Conservation (phyloP, 2,888 invertebrate species). For the Epistrophe grossulariae region DNA sequence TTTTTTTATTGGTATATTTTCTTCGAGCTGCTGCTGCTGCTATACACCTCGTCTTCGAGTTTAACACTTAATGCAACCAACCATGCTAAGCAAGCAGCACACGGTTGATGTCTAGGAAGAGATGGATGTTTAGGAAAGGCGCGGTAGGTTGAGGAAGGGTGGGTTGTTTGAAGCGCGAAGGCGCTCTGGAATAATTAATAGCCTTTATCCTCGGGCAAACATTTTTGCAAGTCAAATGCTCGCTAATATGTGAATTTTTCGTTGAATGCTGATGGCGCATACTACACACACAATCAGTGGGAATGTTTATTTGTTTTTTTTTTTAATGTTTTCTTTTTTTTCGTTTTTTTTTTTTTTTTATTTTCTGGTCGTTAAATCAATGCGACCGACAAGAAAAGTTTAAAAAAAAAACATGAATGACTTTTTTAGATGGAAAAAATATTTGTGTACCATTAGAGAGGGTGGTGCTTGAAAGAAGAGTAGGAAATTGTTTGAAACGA, state of each 20-base stretch:
- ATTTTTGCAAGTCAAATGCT: constrained; percentile 64
- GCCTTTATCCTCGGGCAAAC: constrained; percentile 64
- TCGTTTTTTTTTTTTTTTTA: constrained; percentile 7
- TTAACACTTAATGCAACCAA: constrained; percentile 30
- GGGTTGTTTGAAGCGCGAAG: background rate
- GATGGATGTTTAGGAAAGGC: constrained; percentile 19
- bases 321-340: background rate
- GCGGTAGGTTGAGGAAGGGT: background rate
- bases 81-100: constrained; percentile 11
- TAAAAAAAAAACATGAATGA: constrained; percentile 27
- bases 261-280: constrained; percentile 33
- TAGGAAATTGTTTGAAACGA: constrained; percentile 11
- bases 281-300: background rate
- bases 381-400: constrained; percentile 11
- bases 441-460: background rate
- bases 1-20: constrained; percentile 13
- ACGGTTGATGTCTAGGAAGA: background rate
- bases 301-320: constrained; percentile 26
- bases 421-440: background rate
- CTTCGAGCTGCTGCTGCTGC: constrained; percentile 15
- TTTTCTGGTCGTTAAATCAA: background rate
- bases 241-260: constrained; percentile 69
- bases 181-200: constrained; percentile 69
- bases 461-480: background rate
- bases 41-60: constrained; percentile 24